Conservation (phyloP, 2,888 invertebrate species). For the Euproctis similis region DNA sequence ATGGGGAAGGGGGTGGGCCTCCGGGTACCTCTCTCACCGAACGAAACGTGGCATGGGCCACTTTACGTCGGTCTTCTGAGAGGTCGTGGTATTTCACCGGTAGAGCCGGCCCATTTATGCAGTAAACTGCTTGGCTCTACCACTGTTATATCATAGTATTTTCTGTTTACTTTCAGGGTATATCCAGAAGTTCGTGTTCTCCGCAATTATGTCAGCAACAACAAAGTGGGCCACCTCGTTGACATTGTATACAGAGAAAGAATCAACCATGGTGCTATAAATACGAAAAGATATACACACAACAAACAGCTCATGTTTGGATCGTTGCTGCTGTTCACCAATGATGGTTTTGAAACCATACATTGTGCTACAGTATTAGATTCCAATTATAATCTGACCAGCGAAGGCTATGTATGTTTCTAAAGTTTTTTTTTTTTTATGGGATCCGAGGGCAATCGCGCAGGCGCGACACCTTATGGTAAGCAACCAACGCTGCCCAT, state of each 20-base stretch:
- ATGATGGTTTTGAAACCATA: constrained; percentile 80
- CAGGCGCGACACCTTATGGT: no score
- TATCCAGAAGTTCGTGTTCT: constrained; percentile 64
- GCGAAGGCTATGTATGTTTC: constrained; percentile 71
- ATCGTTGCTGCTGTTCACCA: constrained; percentile 82
- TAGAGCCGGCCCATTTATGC: no score
- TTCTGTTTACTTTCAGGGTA: constrained; percentile 53
- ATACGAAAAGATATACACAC: constrained; percentile 35
- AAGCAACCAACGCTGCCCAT: no score
- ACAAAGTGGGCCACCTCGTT: constrained; percentile 58
- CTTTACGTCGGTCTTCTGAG: no score
- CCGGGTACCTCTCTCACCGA: no score
- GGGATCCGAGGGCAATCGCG: no score
- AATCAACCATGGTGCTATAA: constrained; percentile 20
- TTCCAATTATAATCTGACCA: constrained; percentile 51
- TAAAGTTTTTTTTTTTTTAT: no score
- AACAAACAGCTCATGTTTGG: constrained; percentile 81
- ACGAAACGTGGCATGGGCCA: no score
- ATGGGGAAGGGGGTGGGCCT: no score
- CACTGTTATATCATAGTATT: no score
- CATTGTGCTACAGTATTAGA: constrained; percentile 82
- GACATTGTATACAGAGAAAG: constrained; percentile 54
- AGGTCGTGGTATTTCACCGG: no score
- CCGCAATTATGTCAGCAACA: constrained; percentile 49
- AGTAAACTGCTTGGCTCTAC: no score